Base-by-base conservation (phyloP, 2,113 vertebrate species). In the Lepus timidus region DNA sequence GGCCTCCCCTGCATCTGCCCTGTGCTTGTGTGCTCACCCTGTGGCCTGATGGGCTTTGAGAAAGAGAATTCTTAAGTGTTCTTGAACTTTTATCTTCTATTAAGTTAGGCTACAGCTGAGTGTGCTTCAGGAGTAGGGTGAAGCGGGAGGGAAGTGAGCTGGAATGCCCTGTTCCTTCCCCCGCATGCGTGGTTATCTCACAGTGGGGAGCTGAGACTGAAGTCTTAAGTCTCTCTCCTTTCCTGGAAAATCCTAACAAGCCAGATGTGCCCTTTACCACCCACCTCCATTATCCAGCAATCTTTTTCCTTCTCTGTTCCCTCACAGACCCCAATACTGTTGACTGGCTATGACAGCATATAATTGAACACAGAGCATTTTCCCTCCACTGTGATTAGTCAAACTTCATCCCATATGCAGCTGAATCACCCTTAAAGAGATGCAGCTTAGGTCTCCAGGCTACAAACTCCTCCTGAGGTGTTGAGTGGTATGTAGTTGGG, bases 301-400 rank as follows among this genome's bases (percentile, higher is more conserved):
- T 93, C 87, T 94, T 95, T 91, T 85, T 81, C 25, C 85, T 92
- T 49, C 84, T 52, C 33, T 83, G 85, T 88, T 93, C 80, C 89
- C 81, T 91, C 71, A 79, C 49, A 88, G 33, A 93, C 91, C 91
- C 90, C 95, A 92, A 68, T 82, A 96, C 97, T 97, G 97, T 85
- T 97, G 97, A 97, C 97, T 98, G 94, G 88, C 83, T 97, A 61
- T 96, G 97, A 81, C 95, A 97, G 93, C 96, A 70, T 95, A 61
- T 97, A 98, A 98, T 97, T 98, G 97, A 96, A 97, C 81, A 90
- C 91, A 97, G 96, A 96, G 91, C 96, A 96, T 97, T 97, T 97
- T 96, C 95, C 96, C 95, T 96, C 85, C 92, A 82, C 97, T 97
- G 70, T 97, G 98, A 98, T 98, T 98, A 98, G 97, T 96, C 97